These are phyloP conservation scores for Drosophila sechellia DNA, from an alignment of 1,140 invertebrate species.

Conservation along the genomic window DNA sequence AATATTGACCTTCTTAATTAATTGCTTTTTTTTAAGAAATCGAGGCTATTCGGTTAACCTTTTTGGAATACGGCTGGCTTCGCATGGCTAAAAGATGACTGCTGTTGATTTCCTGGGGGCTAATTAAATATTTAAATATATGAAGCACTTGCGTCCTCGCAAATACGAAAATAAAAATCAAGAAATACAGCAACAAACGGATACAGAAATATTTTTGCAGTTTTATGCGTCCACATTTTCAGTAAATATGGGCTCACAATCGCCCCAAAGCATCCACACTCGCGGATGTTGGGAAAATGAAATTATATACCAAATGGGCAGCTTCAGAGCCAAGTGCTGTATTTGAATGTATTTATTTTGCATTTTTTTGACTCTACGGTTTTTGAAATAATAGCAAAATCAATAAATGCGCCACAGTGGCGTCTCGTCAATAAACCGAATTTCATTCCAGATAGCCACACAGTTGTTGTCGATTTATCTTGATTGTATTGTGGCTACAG, in stretches of 20 bases:
- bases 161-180: conserved; percentile 21
- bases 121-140: conserved; percentile 81
- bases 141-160: conserved; percentile 39
- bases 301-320: conserved; percentile 48
- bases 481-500: conserved; percentile 63
- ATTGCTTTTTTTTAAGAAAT: conserved; percentile 71
- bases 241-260: conserved; percentile 36
- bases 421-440: conserved; percentile 69
- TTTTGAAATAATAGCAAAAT: conserved; percentile 74
- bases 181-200: conserved; percentile 22
- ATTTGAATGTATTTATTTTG: conserved; percentile 56
- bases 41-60: conserved; percentile 38
- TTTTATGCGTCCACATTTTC: conserved; percentile 47
- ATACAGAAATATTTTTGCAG: conserved; percentile 53
- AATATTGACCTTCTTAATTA: conserved; percentile 80
- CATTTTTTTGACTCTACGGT: conserved; percentile 12
- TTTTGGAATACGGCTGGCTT: conserved; percentile 21
- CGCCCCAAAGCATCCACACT: conserved; percentile 8
- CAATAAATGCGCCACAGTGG: conserved; percentile 70
- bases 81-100: neutral
- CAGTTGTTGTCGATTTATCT: conserved; percentile 80
- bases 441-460: conserved; percentile 48
- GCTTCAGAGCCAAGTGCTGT: conserved; percentile 19
- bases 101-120: conserved; percentile 35
- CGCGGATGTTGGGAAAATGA: conserved; percentile 11